Percentiles rank a stretch among this genome's conserved stretches.
Evolutionary conservation across 2,113 vertebrate genomes (phyloP).

Genomic region (Noctilio leporinus): DNA sequence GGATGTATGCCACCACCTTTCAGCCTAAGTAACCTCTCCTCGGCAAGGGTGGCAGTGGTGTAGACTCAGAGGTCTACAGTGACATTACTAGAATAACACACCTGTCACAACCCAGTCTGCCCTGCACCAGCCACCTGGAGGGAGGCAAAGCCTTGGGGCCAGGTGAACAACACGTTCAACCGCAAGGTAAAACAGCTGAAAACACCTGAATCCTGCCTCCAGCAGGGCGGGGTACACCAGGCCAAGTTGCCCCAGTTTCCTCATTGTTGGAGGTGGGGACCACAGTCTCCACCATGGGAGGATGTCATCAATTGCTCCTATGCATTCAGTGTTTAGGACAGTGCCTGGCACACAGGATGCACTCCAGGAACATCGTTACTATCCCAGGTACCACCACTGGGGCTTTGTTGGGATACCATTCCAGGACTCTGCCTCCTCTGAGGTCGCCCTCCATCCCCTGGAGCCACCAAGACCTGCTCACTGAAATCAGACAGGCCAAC

Average conservation of each 20-base stretch:
- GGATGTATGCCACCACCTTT: neutral
- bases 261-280: neutral
- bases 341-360: neutral
- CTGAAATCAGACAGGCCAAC: neutral
- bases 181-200: neutral
- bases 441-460: neutral
- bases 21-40: neutral
- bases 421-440: neutral
- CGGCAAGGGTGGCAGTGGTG: neutral
- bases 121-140: neutral
- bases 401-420: neutral
- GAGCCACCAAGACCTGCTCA: neutral
- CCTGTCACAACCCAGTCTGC: neutral
- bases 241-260: neutral
- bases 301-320: neutral
- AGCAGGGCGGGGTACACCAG: accelerated
- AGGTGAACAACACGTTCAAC: neutral
- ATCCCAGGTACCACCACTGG: neutral
- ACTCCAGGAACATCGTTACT: neutral
- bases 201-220: neutral
- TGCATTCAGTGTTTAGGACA: neutral
- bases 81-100: neutral
- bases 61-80: neutral
- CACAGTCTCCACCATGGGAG: neutral
- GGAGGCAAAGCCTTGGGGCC: neutral